Base-by-base conservation (phyloP, 2,113 vertebrate species). In the Xenopus tropicalis region DNA sequence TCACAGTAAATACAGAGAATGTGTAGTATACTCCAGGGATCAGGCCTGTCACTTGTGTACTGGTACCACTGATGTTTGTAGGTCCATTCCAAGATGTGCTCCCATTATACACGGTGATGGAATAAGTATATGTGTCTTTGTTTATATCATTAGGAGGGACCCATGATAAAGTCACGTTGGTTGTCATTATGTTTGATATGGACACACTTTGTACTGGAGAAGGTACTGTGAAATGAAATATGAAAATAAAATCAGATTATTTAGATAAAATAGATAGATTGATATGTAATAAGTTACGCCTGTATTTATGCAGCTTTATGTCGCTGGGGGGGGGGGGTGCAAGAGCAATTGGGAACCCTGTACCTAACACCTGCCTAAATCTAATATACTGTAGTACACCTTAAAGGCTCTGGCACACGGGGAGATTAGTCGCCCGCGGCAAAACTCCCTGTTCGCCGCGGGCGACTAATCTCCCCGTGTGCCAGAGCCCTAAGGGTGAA, bases 101-200 rank as follows among this genome's bases (percentile, higher is more conserved):
- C 2, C 11, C 11, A 8, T 7, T 4, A 14, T 14, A 9, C 14
- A 62, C 22, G 3, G 3, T 29, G 14, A 71, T 44, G 17, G 19
- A 24, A 48, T 71, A 71, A 12, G 21, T 61, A 59, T 71, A 71
- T 3, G 42, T 44, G 3, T 11, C 17, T 16, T 0, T 25, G 19
- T 71, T 71, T 12, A 20, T 16, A 19, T 61, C 37, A 48, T 43
- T 21, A 43, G 0, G 61, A 46, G 1, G 0, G 0, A 10, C 14
- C 81, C 78, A 83, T 11, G 0, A 1, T 44, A 82, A 76, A 17
- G 16, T 67, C 71, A 84, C 2, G 25, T 71, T 80, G 59, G 8
- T 72, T 46, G 0, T 78, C 42, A 21, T 70, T 24, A 1, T 20
- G 3, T 3, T 3, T 2, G 3, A 3, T 11, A 65, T 25, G 0